These are phyloP conservation scores for Siphonodentalium dalli DNA, from an alignment of 2,888 invertebrate species.

Conservation along the genomic window DNA sequence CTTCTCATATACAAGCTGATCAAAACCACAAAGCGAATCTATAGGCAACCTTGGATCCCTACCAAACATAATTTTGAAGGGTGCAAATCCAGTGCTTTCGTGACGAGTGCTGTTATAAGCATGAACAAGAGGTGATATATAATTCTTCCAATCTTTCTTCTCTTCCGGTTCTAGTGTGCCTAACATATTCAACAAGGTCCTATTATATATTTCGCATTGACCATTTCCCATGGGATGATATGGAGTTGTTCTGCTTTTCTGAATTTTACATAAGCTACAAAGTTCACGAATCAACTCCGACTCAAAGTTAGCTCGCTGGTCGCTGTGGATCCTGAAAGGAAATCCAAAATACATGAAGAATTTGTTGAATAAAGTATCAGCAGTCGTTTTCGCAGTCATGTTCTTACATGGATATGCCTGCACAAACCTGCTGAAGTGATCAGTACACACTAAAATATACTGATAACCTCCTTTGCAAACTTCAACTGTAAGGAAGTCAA, in stretches of 20 bases:
- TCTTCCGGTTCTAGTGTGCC: slow-evolving; percentile 7
- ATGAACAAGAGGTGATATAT: slow-evolving; percentile 6
- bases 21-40: no score
- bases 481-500: slow-evolving; percentile 1
- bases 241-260: slow-evolving; percentile 19
- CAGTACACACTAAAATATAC: slow-evolving; percentile 5
- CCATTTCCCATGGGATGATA: slow-evolving; percentile 29
- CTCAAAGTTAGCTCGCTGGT: slow-evolving; percentile 21
- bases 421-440: slow-evolving; percentile 15
- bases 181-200: slow-evolving; percentile 12
- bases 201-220: slow-evolving; percentile 18
- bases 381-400: slow-evolving; percentile 15
- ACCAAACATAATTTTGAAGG: slow-evolving; percentile 21
- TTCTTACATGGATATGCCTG: slow-evolving; percentile 16
- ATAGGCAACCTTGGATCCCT: slow-evolving; percentile 14
- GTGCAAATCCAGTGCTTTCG: slow-evolving; percentile 15
- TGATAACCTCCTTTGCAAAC: not conserved
- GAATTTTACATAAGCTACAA: slow-evolving; percentile 6
- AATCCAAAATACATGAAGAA: slow-evolving; percentile 12
- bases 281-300: slow-evolving; percentile 14
- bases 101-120: slow-evolving; percentile 16
- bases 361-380: slow-evolving; percentile 6
- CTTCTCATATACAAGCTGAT: no score
- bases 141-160: slow-evolving; percentile 20
- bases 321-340: no score